phyloP scores from a whole-genome alignment of 2,888 invertebrate genomes.

The Limenitis camilla region DNA sequence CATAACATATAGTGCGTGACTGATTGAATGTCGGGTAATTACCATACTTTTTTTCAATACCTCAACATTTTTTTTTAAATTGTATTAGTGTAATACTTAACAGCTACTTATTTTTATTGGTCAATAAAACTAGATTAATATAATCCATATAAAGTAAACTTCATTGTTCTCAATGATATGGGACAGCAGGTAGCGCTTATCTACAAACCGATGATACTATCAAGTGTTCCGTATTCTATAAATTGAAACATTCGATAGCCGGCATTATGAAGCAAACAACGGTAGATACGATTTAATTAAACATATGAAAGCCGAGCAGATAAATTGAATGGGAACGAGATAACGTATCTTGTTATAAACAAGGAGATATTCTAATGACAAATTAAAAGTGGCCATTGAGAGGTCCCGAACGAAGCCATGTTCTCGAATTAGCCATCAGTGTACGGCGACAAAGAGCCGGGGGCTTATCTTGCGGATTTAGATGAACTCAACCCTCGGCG shows the following conservation, averaged over 20 bases:
- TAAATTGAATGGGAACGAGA: slow-evolving; percentile 37
- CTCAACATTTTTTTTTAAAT: too few species aligned
- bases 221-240: slow-evolving; percentile 1
- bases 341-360: slow-evolving; percentile 49
- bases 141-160: background rate
- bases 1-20: too few species aligned
- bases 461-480: slow-evolving; percentile 69
- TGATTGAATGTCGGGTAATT: too few species aligned
- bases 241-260: slow-evolving; percentile 8
- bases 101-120: too few species aligned
- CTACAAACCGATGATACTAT: slow-evolving; percentile 4
- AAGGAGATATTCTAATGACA: slow-evolving; percentile 62
- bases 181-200: background rate
- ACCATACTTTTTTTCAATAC: background rate
- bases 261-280: slow-evolving; percentile 5
- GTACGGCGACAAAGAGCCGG: slow-evolving; percentile 63
- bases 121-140: too few species aligned
- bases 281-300: slow-evolving; percentile 41
- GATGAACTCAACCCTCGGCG: slow-evolving; percentile 70
- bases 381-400: slow-evolving; percentile 41
- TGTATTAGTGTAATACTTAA: too few species aligned
- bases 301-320: slow-evolving; percentile 42
- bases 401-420: slow-evolving; percentile 27
- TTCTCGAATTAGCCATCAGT: slow-evolving; percentile 63
- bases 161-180: background rate